A percentile compares a stretch with the other conserved stretches of the same genome.
Conservation (phyloP, 2,113 vertebrate genomes). For the Amazona guildingii region DNA sequence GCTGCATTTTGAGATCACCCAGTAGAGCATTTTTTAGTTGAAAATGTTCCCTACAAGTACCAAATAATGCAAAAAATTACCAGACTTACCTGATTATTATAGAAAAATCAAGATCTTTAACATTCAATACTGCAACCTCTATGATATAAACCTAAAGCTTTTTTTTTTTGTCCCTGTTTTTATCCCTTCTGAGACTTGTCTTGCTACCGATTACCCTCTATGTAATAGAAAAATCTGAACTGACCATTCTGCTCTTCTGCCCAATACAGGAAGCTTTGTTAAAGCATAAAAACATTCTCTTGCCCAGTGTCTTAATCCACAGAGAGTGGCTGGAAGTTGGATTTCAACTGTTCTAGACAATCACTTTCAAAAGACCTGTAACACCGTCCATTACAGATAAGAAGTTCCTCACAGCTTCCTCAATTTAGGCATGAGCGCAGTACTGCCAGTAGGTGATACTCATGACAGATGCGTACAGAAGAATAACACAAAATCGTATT, state of each 20-base stretch:
- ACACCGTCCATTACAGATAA: background rate
- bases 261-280: background rate
- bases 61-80: background rate
- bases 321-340: background rate
- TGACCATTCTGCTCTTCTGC: fast-evolving
- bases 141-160: background rate
- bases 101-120: background rate
- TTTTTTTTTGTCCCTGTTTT: background rate
- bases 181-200: background rate
- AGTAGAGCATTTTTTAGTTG: fast-evolving
- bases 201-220: background rate
- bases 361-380: background rate
- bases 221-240: background rate
- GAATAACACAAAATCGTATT: background rate
- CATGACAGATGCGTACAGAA: fast-evolving
- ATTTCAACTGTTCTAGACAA: background rate
- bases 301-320: background rate
- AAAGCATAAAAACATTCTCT: background rate
- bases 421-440: fast-evolving
- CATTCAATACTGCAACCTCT: background rate
- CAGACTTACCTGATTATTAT: background rate
- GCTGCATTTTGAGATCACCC: background rate
- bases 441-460: background rate
- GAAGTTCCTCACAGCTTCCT: background rate
- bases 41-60: background rate